Percentiles rank a stretch among this genome's conserved stretches.
phyloP scores from a whole-genome alignment of 2,888 invertebrate species.

The Eurois occulta region DNA sequence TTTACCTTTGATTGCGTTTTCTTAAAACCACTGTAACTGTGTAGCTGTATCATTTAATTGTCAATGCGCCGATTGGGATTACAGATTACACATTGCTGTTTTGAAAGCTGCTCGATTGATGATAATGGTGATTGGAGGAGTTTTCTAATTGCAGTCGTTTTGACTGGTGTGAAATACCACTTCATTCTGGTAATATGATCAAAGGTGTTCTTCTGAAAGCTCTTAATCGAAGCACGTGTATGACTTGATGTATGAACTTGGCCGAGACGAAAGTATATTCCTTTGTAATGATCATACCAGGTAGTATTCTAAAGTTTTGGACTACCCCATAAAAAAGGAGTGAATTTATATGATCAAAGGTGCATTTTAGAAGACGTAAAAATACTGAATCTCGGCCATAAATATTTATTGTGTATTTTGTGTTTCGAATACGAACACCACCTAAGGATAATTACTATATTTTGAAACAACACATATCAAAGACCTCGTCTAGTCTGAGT shows the following conservation, averaged over 20 bases:
- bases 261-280: neutral
- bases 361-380: neutral
- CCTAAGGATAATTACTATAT: slow-evolving; percentile 39
- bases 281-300: neutral
- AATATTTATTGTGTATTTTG: too few relatives aligned
- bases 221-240: neutral
- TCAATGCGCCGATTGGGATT: slow-evolving; percentile 24
- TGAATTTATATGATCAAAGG: neutral
- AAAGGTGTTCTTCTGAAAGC: neutral
- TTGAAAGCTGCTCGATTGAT: slow-evolving; percentile 26
- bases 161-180: neutral
- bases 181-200: neutral
- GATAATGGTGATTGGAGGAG: slow-evolving; percentile 9
- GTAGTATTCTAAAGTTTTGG: neutral
- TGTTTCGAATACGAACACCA: neutral
- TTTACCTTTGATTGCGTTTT: slow-evolving; percentile 58
- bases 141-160: neutral
- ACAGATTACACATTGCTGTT: slow-evolving; percentile 2
- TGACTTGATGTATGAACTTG: neutral
- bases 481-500: slow-evolving; percentile 73
- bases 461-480: slow-evolving; percentile 39
- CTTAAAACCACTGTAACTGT: slow-evolving; percentile 36
- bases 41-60: slow-evolving; percentile 37
- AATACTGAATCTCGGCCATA: neutral
- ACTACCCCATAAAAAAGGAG: neutral